Percentiles rank a stretch among this genome's conserved stretches.
phyloP scores from a whole-genome alignment of 2,797 vertebrate genomes.

The Sciurus carolinensis region DNA sequence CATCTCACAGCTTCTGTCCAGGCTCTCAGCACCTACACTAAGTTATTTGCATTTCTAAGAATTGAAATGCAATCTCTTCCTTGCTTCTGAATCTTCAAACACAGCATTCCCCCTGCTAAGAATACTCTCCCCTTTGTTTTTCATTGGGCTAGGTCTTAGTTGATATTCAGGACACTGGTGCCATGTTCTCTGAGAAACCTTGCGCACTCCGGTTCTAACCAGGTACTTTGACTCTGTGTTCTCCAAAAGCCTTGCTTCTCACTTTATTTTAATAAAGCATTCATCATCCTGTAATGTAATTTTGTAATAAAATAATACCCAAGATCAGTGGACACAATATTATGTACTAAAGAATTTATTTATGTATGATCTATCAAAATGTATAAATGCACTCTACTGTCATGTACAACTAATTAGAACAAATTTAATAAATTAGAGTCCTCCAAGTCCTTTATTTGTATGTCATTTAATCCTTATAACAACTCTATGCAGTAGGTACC shows the following conservation, averaged over 20 bases:
- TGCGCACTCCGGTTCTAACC: neutral
- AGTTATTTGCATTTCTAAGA: neutral
- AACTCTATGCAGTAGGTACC: neutral
- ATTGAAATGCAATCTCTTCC: neutral
- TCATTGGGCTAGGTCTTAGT: neutral
- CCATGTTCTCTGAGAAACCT: neutral
- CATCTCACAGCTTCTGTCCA: neutral
- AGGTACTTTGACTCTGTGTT: neutral
- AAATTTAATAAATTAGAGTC: neutral
- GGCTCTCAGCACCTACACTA: neutral
- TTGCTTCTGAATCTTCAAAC: conserved; percentile 43
- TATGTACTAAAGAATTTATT: neutral
- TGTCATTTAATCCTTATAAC: neutral
- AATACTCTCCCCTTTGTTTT: neutral
- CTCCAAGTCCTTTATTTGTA: neutral
- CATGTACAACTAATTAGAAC: no score
- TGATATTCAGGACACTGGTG: neutral
- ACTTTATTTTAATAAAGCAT: neutral
- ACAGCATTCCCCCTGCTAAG: neutral
- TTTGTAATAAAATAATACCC: neutral
- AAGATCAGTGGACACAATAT: neutral
- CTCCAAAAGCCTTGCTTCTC: neutral
- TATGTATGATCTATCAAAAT: no score
- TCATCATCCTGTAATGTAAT: neutral
- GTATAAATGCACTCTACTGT: no score